Conservation (phyloP, 2,797 vertebrate species). For the Eleutherodactylus coqui region DNA sequence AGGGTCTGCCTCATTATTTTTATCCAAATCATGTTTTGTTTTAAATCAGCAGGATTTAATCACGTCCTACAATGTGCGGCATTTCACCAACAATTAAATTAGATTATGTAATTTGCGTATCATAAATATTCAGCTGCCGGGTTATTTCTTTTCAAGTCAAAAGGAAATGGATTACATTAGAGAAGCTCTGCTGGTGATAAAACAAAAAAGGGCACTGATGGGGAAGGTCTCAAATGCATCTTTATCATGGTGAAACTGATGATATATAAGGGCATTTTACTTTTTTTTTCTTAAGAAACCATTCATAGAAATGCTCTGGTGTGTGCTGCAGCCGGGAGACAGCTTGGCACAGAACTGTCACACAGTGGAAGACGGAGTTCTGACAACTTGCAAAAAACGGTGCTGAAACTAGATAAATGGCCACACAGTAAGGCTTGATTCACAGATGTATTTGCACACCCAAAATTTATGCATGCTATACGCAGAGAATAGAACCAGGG, state of each 20-base stretch:
- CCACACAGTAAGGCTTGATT: too few species aligned
- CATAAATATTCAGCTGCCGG: constrained; percentile 12
- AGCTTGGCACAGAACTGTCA: too few species aligned
- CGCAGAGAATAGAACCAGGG: too few species aligned
- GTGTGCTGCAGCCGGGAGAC: too few species aligned
- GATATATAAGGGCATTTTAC: too few species aligned
- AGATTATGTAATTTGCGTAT: constrained; percentile 13
- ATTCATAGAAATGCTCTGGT: too few species aligned
- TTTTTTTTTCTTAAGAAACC: too few species aligned
- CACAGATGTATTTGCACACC: too few species aligned
- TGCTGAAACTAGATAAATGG: too few species aligned
- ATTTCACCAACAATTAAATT: constrained; percentile 30
- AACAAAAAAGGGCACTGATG: neutral
- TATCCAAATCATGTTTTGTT: constrained; percentile 42
- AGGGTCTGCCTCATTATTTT: constrained; percentile 33
- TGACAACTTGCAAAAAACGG: too few species aligned
- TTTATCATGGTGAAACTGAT: neutral
- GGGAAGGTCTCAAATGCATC: neutral
- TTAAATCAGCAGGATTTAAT: constrained; percentile 34
- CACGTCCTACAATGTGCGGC: constrained; percentile 1
- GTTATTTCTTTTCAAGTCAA: neutral
- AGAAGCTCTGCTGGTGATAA: neutral
- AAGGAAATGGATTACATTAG: neutral
- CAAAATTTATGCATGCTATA: too few species aligned
- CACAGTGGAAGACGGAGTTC: too few species aligned